Evolutionary conservation across 2,888 invertebrate species (phyloP).

Genomic region (Fabriciana adippe): DNA sequence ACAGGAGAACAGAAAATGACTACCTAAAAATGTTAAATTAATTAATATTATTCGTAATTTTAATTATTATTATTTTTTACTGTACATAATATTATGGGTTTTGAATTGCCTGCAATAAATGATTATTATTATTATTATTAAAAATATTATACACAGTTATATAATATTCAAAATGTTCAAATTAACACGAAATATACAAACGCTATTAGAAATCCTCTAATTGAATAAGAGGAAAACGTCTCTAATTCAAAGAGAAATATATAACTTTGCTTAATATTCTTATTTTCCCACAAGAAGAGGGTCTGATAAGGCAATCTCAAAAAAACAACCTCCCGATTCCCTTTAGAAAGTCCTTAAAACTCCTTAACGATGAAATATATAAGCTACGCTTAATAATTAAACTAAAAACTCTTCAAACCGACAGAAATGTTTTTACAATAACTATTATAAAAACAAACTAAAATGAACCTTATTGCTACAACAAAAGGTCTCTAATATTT

Average conservation of each 20-base stretch:
- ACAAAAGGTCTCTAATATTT: slow-evolving; percentile 7
- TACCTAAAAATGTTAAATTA: too few relatives aligned
- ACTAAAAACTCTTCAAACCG: slow-evolving; percentile 32
- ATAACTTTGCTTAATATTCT: slow-evolving; percentile 5
- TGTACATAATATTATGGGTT: too few relatives aligned
- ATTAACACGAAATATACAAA: too few relatives aligned
- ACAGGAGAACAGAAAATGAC: too few relatives aligned
- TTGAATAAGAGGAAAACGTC: too few relatives aligned
- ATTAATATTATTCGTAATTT: too few relatives aligned
- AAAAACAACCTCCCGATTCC: slow-evolving; percentile 23
- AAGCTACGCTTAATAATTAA: slow-evolving; percentile 40
- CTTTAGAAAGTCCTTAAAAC: slow-evolving; percentile 16
- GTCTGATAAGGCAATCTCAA: slow-evolving; percentile 2
- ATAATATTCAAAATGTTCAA: too few relatives aligned
- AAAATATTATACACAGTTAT: too few relatives aligned
- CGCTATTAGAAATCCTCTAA: too few relatives aligned
- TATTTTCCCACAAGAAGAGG: slow-evolving; percentile 12
- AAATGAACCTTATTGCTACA: background rate
- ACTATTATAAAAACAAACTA: slow-evolving; percentile 7
- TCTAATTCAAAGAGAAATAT: background rate
- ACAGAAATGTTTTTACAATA: background rate
- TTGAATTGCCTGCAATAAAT: too few relatives aligned
- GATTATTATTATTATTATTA: too few relatives aligned
- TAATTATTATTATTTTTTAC: too few relatives aligned
- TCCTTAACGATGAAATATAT: slow-evolving; percentile 33